These are phyloP conservation scores for Scaptomyza reducta DNA, from an alignment of 2,888 invertebrate genomes.

Conservation along the genomic window DNA sequence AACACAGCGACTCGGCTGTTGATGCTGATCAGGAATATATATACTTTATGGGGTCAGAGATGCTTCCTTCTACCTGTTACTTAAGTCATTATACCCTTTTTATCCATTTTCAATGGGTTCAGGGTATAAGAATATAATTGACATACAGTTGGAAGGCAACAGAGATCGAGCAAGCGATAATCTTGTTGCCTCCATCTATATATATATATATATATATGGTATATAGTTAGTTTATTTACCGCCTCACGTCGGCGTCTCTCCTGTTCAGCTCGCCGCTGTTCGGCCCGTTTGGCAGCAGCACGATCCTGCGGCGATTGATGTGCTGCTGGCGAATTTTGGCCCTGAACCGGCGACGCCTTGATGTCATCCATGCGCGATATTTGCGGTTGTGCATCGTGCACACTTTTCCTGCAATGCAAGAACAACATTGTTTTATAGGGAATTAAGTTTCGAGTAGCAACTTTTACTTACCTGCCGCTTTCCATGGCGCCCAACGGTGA, in stretches of 20 bases:
- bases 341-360: slow-evolving; percentile 83
- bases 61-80: too few relatives aligned
- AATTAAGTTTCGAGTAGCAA: too few relatives aligned
- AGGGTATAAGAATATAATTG: too few relatives aligned
- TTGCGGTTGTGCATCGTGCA: slow-evolving; percentile 82
- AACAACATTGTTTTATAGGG: not conserved
- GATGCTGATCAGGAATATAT: too few relatives aligned
- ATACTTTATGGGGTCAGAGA: too few relatives aligned
- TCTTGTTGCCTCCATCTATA: too few relatives aligned
- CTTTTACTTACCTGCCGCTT: slow-evolving; percentile 79
- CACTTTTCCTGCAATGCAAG: slow-evolving; percentile 81
- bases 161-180: too few relatives aligned
- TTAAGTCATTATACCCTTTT: too few relatives aligned
- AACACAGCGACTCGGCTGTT: too few relatives aligned
- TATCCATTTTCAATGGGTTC: too few relatives aligned
- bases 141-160: too few relatives aligned
- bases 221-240: slow-evolving; percentile 87
- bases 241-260: slow-evolving; percentile 96
- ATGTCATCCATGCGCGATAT: slow-evolving; percentile 83
- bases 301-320: slow-evolving; percentile 85
- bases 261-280: slow-evolving; percentile 93
- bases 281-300: slow-evolving; percentile 91
- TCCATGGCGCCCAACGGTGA: slow-evolving; percentile 87
- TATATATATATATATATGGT: too few relatives aligned
- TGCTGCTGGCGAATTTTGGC: slow-evolving; percentile 83